Conservation (phyloP, 2,113 vertebrate genomes). For the Sarotherodon lohbergeri region DNA sequence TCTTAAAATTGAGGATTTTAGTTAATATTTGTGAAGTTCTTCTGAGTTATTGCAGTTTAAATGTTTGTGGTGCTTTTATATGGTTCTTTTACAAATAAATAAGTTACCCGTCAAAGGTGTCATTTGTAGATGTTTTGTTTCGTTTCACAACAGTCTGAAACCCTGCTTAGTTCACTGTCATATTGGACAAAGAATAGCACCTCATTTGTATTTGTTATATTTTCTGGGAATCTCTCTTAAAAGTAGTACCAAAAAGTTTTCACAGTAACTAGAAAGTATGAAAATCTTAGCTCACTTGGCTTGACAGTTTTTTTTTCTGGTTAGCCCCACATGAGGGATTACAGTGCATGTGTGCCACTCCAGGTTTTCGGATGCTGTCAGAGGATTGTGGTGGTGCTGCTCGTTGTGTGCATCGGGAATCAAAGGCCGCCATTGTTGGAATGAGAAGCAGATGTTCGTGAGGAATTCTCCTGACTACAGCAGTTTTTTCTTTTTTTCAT, state of each 20-base stretch:
- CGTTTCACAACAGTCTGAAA: not conserved
- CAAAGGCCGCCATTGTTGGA: constrained; percentile 81
- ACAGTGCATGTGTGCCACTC: not conserved
- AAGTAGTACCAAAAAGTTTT: not conserved
- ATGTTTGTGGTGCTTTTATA: not conserved
- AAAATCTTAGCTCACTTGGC: not conserved
- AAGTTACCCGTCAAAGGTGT: not conserved
- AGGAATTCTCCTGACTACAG: constrained; percentile 82
- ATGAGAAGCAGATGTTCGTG: constrained; percentile 88
- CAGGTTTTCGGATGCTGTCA: constrained; percentile 21
- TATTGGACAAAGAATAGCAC: not conserved
- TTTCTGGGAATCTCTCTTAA: not conserved
- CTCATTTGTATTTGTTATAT: not conserved
- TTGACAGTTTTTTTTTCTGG: not conserved
- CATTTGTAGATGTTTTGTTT: not conserved
- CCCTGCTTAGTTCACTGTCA: not conserved
- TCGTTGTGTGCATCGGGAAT: constrained; percentile 57
- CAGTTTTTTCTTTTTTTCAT: constrained; percentile 65
- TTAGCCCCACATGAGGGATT: not conserved
- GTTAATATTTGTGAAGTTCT: not conserved
- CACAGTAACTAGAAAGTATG: not conserved
- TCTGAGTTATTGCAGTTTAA: not conserved
- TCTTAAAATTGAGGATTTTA: not conserved
- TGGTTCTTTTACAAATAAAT: not conserved
- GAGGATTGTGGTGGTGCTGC: not conserved